Percentiles rank a stretch among this genome's conserved stretches.
These are phyloP conservation scores for Eurypyga helias DNA, from an alignment of 2,113 vertebrate genomes.

Conservation along the genomic window DNA sequence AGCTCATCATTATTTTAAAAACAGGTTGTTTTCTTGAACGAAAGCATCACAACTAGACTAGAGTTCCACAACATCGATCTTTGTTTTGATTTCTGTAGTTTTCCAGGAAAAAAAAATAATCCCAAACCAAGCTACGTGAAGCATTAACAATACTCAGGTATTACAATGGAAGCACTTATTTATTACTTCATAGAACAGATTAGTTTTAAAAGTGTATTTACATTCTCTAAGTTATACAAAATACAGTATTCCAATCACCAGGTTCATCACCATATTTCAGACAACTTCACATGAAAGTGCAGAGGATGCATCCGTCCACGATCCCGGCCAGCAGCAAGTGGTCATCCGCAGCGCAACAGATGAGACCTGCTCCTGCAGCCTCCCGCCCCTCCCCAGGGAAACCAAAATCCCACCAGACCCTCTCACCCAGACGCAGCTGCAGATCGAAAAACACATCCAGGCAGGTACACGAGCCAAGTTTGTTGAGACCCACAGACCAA, in stretches of 20 bases:
- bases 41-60: constrained; percentile 67
- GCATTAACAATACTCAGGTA: constrained; percentile 67
- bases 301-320: constrained; percentile 18
- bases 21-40: constrained; percentile 35
- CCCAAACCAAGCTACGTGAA: constrained; percentile 71
- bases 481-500: constrained; percentile 57
- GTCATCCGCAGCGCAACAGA: neutral
- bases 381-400: neutral
- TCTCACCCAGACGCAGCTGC: constrained; percentile 1
- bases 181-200: constrained; percentile 72
- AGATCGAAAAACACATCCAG: constrained; percentile 57
- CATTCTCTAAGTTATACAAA: constrained; percentile 70
- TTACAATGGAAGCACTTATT: constrained; percentile 74
- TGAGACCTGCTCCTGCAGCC: constrained; percentile 11
- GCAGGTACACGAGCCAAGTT: constrained; percentile 55
- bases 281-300: constrained; percentile 61
- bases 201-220: constrained; percentile 74
- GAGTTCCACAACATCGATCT: constrained; percentile 68
- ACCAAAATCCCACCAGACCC: neutral
- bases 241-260: constrained; percentile 72
- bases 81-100: constrained; percentile 63
- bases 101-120: constrained; percentile 33
- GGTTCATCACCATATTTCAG: constrained; percentile 59
- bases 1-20: constrained; percentile 27
- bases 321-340: constrained; percentile 1